These are phyloP conservation scores for Prosapia bicincta DNA, from an alignment of 2,888 invertebrate species.

Conservation along the genomic window DNA sequence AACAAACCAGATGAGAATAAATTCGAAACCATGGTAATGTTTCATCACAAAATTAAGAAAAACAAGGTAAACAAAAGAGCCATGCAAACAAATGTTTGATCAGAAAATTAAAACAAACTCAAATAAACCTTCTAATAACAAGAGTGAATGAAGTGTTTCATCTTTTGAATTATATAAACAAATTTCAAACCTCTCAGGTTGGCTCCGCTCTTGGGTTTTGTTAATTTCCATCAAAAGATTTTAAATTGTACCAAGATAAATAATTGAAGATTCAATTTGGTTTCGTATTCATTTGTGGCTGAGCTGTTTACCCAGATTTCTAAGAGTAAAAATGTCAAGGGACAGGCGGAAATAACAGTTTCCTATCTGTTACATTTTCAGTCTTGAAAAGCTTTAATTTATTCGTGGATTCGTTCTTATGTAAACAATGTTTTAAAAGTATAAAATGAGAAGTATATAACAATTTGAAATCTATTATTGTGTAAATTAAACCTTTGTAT, in stretches of 20 bases:
- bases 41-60: neutral
- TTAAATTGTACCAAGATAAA: conserved; percentile 19
- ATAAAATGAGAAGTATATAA: neutral
- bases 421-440: neutral
- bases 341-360: neutral
- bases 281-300: conserved; percentile 8
- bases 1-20: neutral
- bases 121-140: neutral
- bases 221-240: conserved; percentile 18
- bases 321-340: neutral
- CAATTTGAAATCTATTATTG: too few species aligned
- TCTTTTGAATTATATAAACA: neutral
- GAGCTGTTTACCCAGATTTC: neutral
- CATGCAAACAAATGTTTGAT: neutral
- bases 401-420: neutral
- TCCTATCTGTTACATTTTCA: neutral
- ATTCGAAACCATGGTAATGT: neutral
- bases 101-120: neutral
- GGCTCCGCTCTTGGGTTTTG: conserved; percentile 13
- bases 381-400: neutral
- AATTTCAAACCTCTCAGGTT: neutral
- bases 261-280: conserved; percentile 23
- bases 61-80: neutral
- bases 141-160: neutral
- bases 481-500: too few species aligned